Evolutionary conservation across 2,797 vertebrate genomes (phyloP), one percentile per base, ranked within the genome.

Genomic region (Labroides dimidiatus): DNA sequence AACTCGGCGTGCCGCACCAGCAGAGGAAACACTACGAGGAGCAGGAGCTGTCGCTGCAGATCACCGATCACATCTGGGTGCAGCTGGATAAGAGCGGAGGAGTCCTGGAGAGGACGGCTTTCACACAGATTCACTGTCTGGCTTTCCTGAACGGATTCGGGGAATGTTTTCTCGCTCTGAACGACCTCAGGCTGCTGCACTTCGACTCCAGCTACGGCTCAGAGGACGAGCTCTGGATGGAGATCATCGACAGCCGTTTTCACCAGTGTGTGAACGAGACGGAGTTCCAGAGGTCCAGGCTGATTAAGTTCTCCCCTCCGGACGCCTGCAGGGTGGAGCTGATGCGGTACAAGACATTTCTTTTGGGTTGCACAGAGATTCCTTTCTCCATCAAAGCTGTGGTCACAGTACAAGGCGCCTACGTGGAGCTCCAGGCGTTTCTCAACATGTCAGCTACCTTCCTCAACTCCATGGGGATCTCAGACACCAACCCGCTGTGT

Each of bases 391-490:
- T 99, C 63, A 99, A 96, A 90, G 95, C 97, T 0, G 77, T 80
- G 0, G 97, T 97, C 30, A 96, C 96, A 0, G 96, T 99, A 52
- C 97, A 99, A 75, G 98, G 98, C 1, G 97, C 98, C 0, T 97
- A 95, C 0, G 88, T 99, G 63, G 97, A 99, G 86, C 95, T 99
- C 19, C 97, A 98, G 85, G 95, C 95, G 74, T 99, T 98, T 81
- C 87, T 99, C 66, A 96, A 95, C 88, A 95, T 97, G 94, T 91
- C 95, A 2, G 67, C 92, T 0, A 47, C 81, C 56, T 92, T 93
- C 69, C 82, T 82, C 1, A 75, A 82, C 20, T 69, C 85, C 2
- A 36, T 71, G 43, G 59, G 86, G 0, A 80, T 63, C 10, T 81
- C 82, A 0, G 86, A 93, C 33, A 39, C 82, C 2, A 74, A 85